phyloP scores from a whole-genome alignment of 2,888 invertebrate species.

The Rugalucina vietnamica region DNA sequence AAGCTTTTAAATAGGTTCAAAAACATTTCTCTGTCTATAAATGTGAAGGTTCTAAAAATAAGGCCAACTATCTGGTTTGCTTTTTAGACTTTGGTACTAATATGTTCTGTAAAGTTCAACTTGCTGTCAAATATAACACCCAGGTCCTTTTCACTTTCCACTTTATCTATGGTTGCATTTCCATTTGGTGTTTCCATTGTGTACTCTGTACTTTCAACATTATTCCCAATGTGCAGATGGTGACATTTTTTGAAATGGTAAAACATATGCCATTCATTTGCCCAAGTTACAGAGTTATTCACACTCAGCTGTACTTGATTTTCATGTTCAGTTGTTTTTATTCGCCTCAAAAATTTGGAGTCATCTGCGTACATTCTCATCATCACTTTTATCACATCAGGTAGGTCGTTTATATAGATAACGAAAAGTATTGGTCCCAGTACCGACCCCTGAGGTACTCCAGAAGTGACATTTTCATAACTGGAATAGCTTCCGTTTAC shows the following conservation, averaged over 20 bases:
- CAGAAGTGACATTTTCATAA: slow-evolving; percentile 15
- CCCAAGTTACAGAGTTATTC: slow-evolving; percentile 16
- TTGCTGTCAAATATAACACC: slow-evolving; percentile 30
- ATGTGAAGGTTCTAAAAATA: slow-evolving; percentile 30
- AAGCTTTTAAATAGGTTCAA: slow-evolving; percentile 26
- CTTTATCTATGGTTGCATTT: not conserved
- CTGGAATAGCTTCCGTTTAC: slow-evolving; percentile 14
- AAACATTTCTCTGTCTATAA: slow-evolving; percentile 28
- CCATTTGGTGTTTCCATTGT: not conserved
- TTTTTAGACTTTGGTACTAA: slow-evolving; percentile 15
- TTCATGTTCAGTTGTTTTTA: not conserved
- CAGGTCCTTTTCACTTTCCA: slow-evolving; percentile 13
- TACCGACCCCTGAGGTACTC: slow-evolving; percentile 21
- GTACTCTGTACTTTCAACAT: not conserved
- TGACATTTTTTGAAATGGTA: slow-evolving; percentile 33
- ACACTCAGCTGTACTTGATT: slow-evolving; percentile 8
- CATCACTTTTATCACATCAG: not conserved
- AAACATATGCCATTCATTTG: not conserved
- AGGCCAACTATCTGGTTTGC: slow-evolving; percentile 32
- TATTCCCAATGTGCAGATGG: not conserved
- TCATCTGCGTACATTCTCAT: slow-evolving; percentile 20
- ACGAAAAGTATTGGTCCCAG: slow-evolving; percentile 31
- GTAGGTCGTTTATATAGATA: slow-evolving; percentile 24
- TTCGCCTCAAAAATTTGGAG: not conserved
- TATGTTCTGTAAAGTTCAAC: slow-evolving; percentile 21